Conservation (phyloP, 2,797 vertebrate species). For the Australoheros facetus region DNA sequence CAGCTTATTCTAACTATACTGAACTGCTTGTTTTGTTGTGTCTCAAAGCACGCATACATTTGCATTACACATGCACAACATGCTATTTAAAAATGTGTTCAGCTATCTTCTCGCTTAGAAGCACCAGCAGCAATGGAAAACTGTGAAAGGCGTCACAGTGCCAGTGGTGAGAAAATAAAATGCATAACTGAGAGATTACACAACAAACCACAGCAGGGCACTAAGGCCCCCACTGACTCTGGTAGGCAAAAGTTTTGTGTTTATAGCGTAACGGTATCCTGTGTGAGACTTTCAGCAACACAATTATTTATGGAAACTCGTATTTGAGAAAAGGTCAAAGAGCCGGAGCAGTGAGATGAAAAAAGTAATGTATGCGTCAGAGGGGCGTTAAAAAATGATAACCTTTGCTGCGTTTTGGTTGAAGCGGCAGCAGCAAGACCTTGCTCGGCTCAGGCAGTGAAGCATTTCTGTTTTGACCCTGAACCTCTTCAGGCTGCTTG, state of each 20-base stretch:
- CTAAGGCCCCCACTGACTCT: slow-evolving; percentile 84
- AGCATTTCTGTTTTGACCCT: slow-evolving; percentile 69
- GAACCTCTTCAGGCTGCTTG: slow-evolving; percentile 63
- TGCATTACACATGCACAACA: background rate
- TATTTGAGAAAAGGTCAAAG: slow-evolving; percentile 50
- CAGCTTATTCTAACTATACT: background rate
- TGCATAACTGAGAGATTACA: slow-evolving; percentile 90
- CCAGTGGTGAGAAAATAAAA: slow-evolving; percentile 87
- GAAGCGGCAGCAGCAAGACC: slow-evolving; percentile 7
- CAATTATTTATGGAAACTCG: slow-evolving; percentile 81
- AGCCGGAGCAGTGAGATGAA: slow-evolving; percentile 38
- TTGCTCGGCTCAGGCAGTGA: slow-evolving; percentile 31
- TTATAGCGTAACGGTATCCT: slow-evolving; percentile 74
- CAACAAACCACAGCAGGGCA: slow-evolving; percentile 91
- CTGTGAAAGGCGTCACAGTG: slow-evolving; percentile 79
- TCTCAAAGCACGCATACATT: background rate
- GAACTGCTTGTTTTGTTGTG: background rate
- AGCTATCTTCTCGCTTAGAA: slow-evolving; percentile 33
- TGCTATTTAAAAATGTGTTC: slow-evolving; percentile 8
- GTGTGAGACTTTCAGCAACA: slow-evolving; percentile 75
- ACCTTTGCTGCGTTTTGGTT: slow-evolving; percentile 8
- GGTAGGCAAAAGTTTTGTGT: slow-evolving; percentile 66
- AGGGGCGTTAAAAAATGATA: slow-evolving; percentile 12
- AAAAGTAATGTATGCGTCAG: slow-evolving; percentile 43
- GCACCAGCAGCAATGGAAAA: slow-evolving; percentile 67